Evolutionary conservation across 2,888 invertebrate species (phyloP), one percentile per base, ranked within the genome.

Genomic region (Noctuana brunneofusca): DNA sequence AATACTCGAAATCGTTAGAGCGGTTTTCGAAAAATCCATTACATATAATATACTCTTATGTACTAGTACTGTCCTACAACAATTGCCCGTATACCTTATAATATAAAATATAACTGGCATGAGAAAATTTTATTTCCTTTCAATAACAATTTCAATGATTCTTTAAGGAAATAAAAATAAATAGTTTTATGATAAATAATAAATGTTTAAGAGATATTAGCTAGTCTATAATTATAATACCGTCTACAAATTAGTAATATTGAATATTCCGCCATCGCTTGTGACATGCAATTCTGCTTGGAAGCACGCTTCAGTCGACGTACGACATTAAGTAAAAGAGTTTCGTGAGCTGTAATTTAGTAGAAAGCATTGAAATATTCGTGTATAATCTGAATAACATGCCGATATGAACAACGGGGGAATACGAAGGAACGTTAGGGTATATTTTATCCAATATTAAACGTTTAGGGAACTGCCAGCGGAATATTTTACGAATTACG

Each of bases 351-450:
- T 86, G 87, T 90, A 90, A 91, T 91, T 91, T 90, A 88, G 88
- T 89, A 90, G 88, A 91, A 89, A 90, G 90, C 91, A 89, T 90
- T 89, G 91, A 90, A 90, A 89, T 89, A 89, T 90, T 90, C 90
- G 89, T 91, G 90, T 90, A 87, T 90, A 90, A 89, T 91, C 89
- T 88, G 87, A 89, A 90, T 90, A 91, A 90, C 91, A 91, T 91
- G 89, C 86, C 88, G 84, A 91, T 90, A 91, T 91, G 90, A 90
- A 89, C 89, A 88, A 86, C 90, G 88, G 87, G 88, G 89, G 89
- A 89, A 86, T 86, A 86, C 80, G 78, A 72, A 71, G 78, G 76
- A 81, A 84, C 88, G 84, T 78, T 79, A 81, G 84, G 85, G 89
- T 83, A 84, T 89, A 88, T 87, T 89, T 87, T 89, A 90, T 88